Percentiles rank a stretch among this genome's conserved stretches.
Conservation (phyloP, 2,797 vertebrate species). For the Diglossa cyanea region DNA sequence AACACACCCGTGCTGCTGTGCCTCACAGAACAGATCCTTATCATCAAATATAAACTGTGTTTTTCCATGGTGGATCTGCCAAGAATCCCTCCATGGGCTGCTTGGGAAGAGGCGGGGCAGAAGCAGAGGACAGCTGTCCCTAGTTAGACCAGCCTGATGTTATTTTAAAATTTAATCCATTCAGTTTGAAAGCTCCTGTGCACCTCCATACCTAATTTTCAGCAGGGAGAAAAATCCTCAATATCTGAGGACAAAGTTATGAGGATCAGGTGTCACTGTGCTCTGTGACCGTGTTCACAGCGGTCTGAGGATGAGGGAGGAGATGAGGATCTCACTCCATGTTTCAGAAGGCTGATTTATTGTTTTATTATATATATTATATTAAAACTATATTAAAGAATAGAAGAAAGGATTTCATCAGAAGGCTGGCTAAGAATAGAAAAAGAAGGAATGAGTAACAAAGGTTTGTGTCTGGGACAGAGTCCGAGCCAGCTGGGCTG, state of each 20-base stretch:
- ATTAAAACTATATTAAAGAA: too few species aligned
- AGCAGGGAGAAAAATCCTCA: neutral
- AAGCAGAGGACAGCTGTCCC: neutral
- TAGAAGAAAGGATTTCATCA: too few species aligned
- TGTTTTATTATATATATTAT: too few species aligned
- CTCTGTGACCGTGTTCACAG: neutral
- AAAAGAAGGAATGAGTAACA: too few species aligned
- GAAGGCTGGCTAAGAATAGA: too few species aligned
- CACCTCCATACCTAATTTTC: neutral
- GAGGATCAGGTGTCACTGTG: neutral
- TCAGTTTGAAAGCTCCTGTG: neutral
- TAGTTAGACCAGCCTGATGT: neutral
- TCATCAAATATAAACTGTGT: neutral
- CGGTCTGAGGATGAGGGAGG: too few species aligned
- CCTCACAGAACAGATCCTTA: neutral
- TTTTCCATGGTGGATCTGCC: neutral
- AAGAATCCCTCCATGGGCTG: neutral
- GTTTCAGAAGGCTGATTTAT: too few species aligned
- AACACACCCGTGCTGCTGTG: neutral
- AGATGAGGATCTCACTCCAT: too few species aligned
- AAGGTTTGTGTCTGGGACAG: too few species aligned
- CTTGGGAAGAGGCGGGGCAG: neutral
- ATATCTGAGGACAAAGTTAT: neutral
- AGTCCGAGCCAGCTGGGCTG: too few species aligned
- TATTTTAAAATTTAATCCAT: neutral